Conservation (phyloP, 2,888 invertebrate genomes). For the Proisotoma minuta region DNA sequence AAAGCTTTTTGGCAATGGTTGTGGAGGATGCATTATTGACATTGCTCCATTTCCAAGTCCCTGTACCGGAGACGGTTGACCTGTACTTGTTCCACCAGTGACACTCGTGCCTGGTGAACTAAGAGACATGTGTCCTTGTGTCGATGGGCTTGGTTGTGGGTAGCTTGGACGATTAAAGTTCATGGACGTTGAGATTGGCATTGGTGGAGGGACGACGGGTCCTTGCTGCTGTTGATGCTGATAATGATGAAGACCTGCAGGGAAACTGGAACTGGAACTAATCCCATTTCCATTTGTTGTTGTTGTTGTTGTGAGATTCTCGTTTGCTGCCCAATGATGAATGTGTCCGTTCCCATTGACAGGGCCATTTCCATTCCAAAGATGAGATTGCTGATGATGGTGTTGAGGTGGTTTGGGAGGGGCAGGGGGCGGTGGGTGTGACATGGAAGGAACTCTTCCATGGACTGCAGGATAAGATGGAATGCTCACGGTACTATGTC, state of each 20-base stretch:
- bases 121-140: slow-evolving; percentile 43
- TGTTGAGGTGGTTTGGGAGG: slow-evolving; percentile 26
- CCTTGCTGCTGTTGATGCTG: slow-evolving; percentile 25
- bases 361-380: slow-evolving; percentile 27
- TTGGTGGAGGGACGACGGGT: slow-evolving; percentile 22
- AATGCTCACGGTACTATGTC: slow-evolving; percentile 25
- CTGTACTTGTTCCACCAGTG: slow-evolving; percentile 38
- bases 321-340: slow-evolving; percentile 29
- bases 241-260: slow-evolving; percentile 40
- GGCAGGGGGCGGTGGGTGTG: slow-evolving; percentile 16
- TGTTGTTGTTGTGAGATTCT: slow-evolving; percentile 21
- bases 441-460: neutral
- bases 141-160: slow-evolving; percentile 42
- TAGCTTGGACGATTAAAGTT: slow-evolving; percentile 27
- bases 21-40: slow-evolving; percentile 29
- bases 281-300: slow-evolving; percentile 33
- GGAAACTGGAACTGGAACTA: slow-evolving; percentile 44
- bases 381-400: slow-evolving; percentile 18
- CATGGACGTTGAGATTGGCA: slow-evolving; percentile 28
- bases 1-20: slow-evolving; percentile 23
- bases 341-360: slow-evolving; percentile 23
- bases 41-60: slow-evolving; percentile 14
- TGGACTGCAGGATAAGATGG: slow-evolving; percentile 21
- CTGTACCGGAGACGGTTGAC: slow-evolving; percentile 41
- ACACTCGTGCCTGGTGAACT: slow-evolving; percentile 43